These are phyloP conservation scores for Triplophysa dalaica DNA, from an alignment of 2,113 vertebrate genomes.

Conservation along the genomic window DNA sequence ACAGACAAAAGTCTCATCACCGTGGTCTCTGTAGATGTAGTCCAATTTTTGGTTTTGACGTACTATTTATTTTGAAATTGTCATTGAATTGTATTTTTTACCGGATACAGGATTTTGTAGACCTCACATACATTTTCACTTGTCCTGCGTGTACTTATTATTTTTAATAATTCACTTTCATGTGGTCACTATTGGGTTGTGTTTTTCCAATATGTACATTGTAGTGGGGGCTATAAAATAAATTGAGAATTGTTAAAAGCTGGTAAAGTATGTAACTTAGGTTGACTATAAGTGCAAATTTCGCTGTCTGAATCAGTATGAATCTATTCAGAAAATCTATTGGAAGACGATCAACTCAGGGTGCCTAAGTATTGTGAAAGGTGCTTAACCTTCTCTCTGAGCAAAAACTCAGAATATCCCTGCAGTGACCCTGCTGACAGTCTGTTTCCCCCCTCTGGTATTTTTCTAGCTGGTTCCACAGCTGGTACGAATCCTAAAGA, in stretches of 20 bases:
- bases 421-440: background rate
- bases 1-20: constrained; percentile 67
- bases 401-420: background rate
- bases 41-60: constrained; percentile 62
- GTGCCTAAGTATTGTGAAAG: constrained; percentile 42
- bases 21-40: constrained; percentile 69
- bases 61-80: constrained; percentile 66
- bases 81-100: constrained; percentile 55
- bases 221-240: constrained; percentile 37
- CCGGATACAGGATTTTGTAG: constrained; percentile 44
- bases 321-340: constrained; percentile 34
- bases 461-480: constrained; percentile 94
- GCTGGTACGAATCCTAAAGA: constrained; percentile 98
- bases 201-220: constrained; percentile 45
- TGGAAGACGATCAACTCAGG: constrained; percentile 48
- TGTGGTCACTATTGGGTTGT: constrained; percentile 61
- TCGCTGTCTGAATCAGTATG: too few species aligned
- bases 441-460: constrained; percentile 55
- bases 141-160: constrained; percentile 61
- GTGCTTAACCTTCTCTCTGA: background rate
- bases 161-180: constrained; percentile 56
- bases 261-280: too few species aligned
- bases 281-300: too few species aligned
- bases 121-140: constrained; percentile 63
- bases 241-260: background rate